phyloP scores from a whole-genome alignment of 1,140 invertebrate genomes.

The Proctacanthus coquilletti region DNA sequence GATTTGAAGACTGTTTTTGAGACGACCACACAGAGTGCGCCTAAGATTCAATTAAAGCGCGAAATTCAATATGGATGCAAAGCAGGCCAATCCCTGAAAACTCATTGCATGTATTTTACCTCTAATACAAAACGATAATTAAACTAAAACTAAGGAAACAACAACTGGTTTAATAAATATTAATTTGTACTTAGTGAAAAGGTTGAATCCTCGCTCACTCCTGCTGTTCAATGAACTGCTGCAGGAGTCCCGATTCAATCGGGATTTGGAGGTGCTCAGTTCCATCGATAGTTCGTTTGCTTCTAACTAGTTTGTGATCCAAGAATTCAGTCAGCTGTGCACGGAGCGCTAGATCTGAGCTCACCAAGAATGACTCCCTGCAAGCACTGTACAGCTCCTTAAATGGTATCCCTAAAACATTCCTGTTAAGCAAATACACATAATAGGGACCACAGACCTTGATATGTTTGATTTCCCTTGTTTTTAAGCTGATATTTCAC shows the following conservation, averaged over 20 bases:
- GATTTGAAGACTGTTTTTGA: too few relatives aligned
- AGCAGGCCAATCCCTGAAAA: too few relatives aligned
- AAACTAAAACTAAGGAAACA: too few relatives aligned
- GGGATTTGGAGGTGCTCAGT: conserved; percentile 69
- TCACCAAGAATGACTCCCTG: conserved; percentile 75
- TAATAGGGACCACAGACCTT: conserved; percentile 36
- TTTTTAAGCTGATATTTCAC: conserved; percentile 65
- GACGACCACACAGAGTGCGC: too few relatives aligned
- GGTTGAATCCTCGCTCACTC: too few relatives aligned
- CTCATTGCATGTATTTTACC: too few relatives aligned
- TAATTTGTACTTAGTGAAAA: too few relatives aligned
- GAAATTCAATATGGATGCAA: too few relatives aligned
- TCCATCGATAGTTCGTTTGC: conserved; percentile 61
- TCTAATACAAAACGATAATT: too few relatives aligned
- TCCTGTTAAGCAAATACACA: conserved; percentile 3
- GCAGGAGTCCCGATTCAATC: conserved; percentile 51
- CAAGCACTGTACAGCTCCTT: conserved; percentile 70
- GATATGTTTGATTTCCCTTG: conserved; percentile 49
- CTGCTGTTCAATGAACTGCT: conserved; percentile 57
- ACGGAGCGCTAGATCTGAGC: conserved; percentile 71
- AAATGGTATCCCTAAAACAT: conserved; percentile 61
- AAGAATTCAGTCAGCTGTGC: conserved; percentile 85
- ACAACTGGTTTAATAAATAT: too few relatives aligned
- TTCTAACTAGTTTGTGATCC: conserved; percentile 80
- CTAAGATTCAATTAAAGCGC: too few relatives aligned